Evolutionary conservation across 2,888 invertebrate species (phyloP), one percentile per base, ranked within the genome.

Genomic region (Drosophila aldrichi): DNA sequence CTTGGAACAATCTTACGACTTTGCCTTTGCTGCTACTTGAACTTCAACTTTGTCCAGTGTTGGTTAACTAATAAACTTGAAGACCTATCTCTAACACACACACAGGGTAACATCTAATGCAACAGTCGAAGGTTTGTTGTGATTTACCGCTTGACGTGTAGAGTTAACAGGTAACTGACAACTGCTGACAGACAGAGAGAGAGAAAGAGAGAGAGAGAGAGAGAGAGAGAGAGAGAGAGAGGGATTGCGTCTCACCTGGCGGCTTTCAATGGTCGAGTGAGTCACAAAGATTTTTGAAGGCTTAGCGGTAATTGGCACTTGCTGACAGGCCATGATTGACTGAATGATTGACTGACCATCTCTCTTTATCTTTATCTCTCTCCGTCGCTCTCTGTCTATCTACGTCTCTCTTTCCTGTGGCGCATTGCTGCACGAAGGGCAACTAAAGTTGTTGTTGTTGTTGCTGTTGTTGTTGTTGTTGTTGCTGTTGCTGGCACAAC

Each of bases 221-320:
- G 54, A 18, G 14, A 5, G 51, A 16, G 22, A 9, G 20, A 2
- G 4, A 16, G 18, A 48, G n/a, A 10, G 29, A 6, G 29, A 2
- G 25, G 8, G 18, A 18, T 12, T 2, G 44, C 36, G 41, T 55
- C 59, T 71, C 59, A 59, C 41, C 59, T 69, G 69, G 65, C 70
- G 75, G 75, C 81, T 73, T 78, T 70, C 69, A 70, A 73, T 70
- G 81, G 61, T 77, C 66, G 70, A 77, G 71, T 82, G 82, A 82
- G 64, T 82, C 82, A 84, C 67, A 74, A 58, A 69, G 59, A 70
- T 64, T 66, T 66, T 73, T 46, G 57, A 59, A 65, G 70, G 70
- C 64, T 74, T 70, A 65, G 67, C 55, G 81, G 79, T 82, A 84
- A 84, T 82, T 82, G 84, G 70, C 84, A 82, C 84, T 82, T 79